phyloP scores from a whole-genome alignment of 2,113 vertebrate species.

The Apus apus region DNA sequence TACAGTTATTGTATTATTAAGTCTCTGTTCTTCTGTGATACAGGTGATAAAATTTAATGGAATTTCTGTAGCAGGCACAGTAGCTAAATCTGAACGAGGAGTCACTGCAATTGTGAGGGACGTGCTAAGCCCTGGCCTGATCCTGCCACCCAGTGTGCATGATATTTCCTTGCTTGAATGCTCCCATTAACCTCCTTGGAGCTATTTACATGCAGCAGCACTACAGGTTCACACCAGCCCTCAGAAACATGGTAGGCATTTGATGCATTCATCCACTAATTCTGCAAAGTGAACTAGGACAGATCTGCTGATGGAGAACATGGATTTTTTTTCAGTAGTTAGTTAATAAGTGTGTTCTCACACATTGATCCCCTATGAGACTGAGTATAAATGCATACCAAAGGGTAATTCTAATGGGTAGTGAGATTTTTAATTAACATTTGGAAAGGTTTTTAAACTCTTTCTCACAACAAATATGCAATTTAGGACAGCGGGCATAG shows the following conservation, averaged over 20 bases:
- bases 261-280: background rate
- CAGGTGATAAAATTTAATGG: background rate
- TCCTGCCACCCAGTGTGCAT: conserved; percentile 23
- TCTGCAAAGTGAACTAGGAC: background rate
- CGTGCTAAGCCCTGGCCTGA: conserved; percentile 14
- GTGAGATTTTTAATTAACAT: conserved; percentile 15
- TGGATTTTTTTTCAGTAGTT: background rate
- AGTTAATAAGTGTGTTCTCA: background rate
- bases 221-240: background rate
- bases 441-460: background rate
- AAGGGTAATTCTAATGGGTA: background rate
- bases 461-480: background rate
- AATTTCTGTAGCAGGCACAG: background rate
- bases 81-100: conserved; percentile 18
- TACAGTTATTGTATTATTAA: background rate
- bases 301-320: background rate
- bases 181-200: background rate
- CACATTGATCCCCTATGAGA: background rate
- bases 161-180: background rate
- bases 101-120: background rate
- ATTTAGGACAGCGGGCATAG: background rate
- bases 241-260: background rate
- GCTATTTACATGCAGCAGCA: background rate
- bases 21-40: background rate
- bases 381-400: background rate